Evolutionary conservation across 2,113 vertebrate species (phyloP).

Genomic region (Litocranius walleri): DNA sequence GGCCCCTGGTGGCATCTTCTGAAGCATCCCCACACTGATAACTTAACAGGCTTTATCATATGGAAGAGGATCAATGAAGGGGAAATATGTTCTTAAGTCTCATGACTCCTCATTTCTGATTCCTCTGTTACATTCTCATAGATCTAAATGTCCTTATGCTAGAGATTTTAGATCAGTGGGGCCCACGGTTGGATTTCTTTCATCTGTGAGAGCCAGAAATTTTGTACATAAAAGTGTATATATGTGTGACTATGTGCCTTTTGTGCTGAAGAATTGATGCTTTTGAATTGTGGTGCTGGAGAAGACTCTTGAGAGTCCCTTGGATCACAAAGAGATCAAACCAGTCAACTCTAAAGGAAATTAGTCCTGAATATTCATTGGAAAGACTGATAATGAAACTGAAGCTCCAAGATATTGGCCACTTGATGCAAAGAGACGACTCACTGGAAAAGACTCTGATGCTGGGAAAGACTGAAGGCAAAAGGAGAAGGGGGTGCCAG

Average conservation of each 20-base stretch:
- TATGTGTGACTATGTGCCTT: neutral
- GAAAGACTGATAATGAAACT: neutral
- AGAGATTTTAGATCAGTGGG: neutral
- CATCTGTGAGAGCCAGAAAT: neutral
- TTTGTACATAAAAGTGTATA: neutral
- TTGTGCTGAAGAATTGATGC: neutral
- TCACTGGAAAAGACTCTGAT: neutral
- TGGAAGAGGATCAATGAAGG: neutral
- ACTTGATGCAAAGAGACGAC: neutral
- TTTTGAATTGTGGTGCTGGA: neutral
- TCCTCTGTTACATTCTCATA: neutral
- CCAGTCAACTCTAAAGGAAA: neutral
- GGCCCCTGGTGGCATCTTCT: neutral
- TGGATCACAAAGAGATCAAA: neutral
- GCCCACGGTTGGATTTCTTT: neutral
- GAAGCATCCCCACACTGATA: neutral
- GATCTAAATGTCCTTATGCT: neutral
- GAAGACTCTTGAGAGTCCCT: neutral
- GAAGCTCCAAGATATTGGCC: neutral
- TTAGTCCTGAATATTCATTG: neutral
- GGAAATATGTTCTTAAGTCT: neutral
- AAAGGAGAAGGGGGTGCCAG: rapidly evolving
- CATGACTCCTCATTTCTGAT: neutral
- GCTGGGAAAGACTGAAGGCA: neutral
- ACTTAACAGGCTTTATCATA: neutral